phyloP scores from a whole-genome alignment of 2,888 invertebrate species.

The Lordiphosa andalusiaca region DNA sequence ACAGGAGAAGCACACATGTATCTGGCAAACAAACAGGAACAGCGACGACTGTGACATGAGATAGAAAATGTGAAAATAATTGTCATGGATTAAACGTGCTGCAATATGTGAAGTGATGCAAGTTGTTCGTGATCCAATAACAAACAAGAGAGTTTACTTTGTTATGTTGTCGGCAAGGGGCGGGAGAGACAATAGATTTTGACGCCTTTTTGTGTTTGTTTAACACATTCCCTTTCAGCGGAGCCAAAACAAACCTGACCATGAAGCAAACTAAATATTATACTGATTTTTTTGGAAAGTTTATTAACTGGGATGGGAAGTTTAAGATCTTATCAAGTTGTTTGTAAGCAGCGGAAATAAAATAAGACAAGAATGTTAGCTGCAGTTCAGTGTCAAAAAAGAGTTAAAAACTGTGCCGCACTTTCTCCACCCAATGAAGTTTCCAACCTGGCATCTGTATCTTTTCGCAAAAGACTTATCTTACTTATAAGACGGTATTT shows the following conservation, averaged over 20 bases:
- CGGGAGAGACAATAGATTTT: conserved; percentile 19
- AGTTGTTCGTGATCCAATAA: conserved; percentile 29
- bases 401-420: too few species aligned
- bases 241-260: conserved; percentile 32
- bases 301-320: neutral
- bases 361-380: too few species aligned
- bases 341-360: too few species aligned
- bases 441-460: too few species aligned
- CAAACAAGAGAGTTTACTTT: conserved; percentile 29
- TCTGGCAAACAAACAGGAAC: neutral
- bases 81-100: conserved; percentile 4
- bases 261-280: conserved; percentile 22
- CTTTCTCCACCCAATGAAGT: too few species aligned
- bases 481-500: too few species aligned
- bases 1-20: conserved; percentile 13
- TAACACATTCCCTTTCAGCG: conserved; percentile 2
- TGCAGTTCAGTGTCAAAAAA: too few species aligned
- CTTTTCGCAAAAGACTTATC: too few species aligned
- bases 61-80: conserved; percentile 53
- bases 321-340: too few species aligned
- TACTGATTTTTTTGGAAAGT: neutral
- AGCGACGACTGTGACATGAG: conserved; percentile 1
- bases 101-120: conserved; percentile 36
- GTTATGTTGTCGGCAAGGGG: conserved; percentile 11
- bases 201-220: conserved; percentile 12